Evolutionary conservation across 1,140 invertebrate species (phyloP).

Genomic region (Anastatus disparis): DNA sequence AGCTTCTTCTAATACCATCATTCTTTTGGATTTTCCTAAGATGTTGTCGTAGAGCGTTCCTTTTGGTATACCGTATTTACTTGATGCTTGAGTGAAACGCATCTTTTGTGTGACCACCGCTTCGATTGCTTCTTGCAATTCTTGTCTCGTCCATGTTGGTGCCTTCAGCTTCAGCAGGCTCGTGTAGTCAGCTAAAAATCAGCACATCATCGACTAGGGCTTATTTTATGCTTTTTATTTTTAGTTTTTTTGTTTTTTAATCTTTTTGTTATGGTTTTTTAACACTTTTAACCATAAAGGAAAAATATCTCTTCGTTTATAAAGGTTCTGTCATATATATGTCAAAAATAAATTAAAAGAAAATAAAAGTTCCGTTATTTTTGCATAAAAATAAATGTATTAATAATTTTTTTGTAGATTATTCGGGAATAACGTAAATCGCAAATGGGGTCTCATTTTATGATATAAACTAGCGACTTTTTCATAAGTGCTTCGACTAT

Average conservation of each 20-base stretch:
- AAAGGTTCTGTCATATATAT: no score
- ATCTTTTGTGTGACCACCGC: slow-evolving; percentile 80
- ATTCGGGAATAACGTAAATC: no score
- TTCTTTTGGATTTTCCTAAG: slow-evolving; percentile 80
- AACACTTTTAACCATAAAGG: no score
- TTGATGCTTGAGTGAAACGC: slow-evolving; percentile 80
- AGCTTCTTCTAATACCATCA: slow-evolving; percentile 79
- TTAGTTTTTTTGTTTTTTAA: neutral
- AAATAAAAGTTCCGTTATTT: no score
- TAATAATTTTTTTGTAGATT: no score
- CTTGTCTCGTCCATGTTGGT: slow-evolving; percentile 79
- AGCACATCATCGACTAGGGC: slow-evolving; percentile 56
- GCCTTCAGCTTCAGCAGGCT: slow-evolving; percentile 76
- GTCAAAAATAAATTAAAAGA: no score
- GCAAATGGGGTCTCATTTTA: no score
- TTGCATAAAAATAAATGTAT: no score
- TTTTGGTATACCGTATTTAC: slow-evolving; percentile 79
- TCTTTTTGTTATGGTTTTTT: neutral
- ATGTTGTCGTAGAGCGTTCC: slow-evolving; percentile 84
- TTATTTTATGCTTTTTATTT: slow-evolving; percentile 31
- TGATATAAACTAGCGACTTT: no score
- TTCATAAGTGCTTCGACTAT: no score
- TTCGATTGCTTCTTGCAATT: slow-evolving; percentile 80
- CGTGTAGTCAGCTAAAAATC: slow-evolving; percentile 70
- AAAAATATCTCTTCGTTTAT: no score